Base-by-base conservation (phyloP, 1,140 invertebrate species). In the Calephelis virginiensis region DNA sequence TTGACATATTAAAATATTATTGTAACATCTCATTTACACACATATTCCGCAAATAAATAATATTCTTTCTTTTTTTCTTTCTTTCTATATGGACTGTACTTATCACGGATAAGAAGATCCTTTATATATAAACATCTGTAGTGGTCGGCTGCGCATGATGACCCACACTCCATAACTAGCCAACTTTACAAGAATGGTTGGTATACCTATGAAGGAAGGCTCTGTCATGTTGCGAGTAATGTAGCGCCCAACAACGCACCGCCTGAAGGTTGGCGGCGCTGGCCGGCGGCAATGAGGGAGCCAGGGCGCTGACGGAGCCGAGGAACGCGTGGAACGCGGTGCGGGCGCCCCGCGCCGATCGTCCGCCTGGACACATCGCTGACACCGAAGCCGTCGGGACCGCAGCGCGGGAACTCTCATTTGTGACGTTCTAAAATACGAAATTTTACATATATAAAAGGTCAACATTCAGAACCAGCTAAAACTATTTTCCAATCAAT, bases 251-350 rank as follows among this genome's bases (percentile, higher is more conserved):
- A 88, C 98, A 99, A 72, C 97, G 93, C 11, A 99, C 96, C 5
- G 98, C 98, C 90, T 98, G 97, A 87, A 98, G 95, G 80, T 98
- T 96, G 5, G 98, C 90, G 1, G 97, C 94, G 12, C 97, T 98
- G 0, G 97, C 96, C 62, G 96, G 93, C 0, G 97, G 97, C 66
- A 98, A 92, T 40, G 97, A 92, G n/a, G 98, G 95, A 93, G 98
- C 98, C 11, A 99, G 92, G 82, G 98, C 97, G 9, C 97, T 96
- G 62, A 99, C 96, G 0, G 97, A 97, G 87, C 98, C 97, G 37
- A 99, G 92, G 48, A 99, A 93, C 1, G 94, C 93, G 82, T 99
- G 97, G 85, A 99, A 97, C 0, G 96, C 95, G 1, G 95, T 93
- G 0, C 96, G 95, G 4, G 98, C 91, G 5, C 85, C 86, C 0